Evolutionary conservation across 1,140 invertebrate species (phyloP).

Genomic region (Wasmannia auropunctata): DNA sequence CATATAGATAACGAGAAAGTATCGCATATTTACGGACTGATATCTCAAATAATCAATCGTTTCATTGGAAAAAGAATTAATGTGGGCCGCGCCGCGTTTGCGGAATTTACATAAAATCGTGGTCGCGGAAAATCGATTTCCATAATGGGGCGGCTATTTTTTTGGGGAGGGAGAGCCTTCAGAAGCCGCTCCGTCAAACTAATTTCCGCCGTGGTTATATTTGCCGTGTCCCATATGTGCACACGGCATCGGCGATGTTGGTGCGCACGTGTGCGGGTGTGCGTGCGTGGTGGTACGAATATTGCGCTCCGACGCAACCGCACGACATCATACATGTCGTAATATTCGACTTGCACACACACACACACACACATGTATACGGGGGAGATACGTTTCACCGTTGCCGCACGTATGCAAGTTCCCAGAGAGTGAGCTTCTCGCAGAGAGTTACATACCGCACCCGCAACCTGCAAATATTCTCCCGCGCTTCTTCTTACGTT

Average conservation of each 20-base stretch:
- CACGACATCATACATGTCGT: conserved; percentile 48
- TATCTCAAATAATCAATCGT: background rate
- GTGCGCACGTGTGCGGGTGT: background rate
- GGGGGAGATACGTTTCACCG: background rate
- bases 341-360: conserved; percentile 51
- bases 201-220: conserved; percentile 47
- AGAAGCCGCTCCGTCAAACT: conserved; percentile 37
- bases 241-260: background rate
- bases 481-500: conserved; percentile 11
- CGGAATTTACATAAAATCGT: background rate
- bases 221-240: conserved; percentile 21
- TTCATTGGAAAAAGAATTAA: background rate
- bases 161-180: background rate
- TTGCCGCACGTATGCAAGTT: background rate
- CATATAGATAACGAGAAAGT: background rate
- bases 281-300: conserved; percentile 2
- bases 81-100: background rate
- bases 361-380: too few species aligned
- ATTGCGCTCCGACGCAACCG: conserved; percentile 50
- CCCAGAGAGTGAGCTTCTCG: background rate
- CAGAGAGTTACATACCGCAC: background rate
- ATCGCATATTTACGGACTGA: background rate
- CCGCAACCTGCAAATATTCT: conserved; percentile 24
- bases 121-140: background rate
- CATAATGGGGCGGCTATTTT: conserved; percentile 22